These are phyloP conservation scores for Hippopotamus amphibius DNA, from an alignment of 2,113 vertebrate genomes.

Conservation along the genomic window DNA sequence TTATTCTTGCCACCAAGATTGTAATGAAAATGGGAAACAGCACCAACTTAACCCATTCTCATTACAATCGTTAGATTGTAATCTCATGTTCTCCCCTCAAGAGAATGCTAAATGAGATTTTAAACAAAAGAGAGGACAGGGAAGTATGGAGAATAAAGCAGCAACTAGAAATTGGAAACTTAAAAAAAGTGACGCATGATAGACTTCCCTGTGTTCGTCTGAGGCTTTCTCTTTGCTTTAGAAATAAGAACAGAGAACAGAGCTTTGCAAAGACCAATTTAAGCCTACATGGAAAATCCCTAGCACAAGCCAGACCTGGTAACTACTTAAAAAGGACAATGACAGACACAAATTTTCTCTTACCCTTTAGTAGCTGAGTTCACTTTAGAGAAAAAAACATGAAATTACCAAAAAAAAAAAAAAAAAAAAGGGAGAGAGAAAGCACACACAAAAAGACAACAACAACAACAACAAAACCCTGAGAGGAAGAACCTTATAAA, in stretches of 20 bases:
- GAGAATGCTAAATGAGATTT: slow-evolving; percentile 91
- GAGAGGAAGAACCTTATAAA: not conserved
- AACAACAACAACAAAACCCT: not conserved
- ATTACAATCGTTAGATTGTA: slow-evolving; percentile 90
- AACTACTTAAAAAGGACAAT: not conserved
- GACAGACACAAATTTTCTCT: slow-evolving; percentile 8
- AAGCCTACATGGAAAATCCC: not conserved
- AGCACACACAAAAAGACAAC: not conserved
- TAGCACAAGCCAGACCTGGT: not conserved
- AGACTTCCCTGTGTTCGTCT: slow-evolving; percentile 81
- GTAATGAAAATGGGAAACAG: slow-evolving; percentile 90
- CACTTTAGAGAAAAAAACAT: not conserved
- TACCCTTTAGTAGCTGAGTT: slow-evolving; percentile 24
- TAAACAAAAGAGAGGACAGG: slow-evolving; percentile 86
- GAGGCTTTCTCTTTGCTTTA: slow-evolving; percentile 80
- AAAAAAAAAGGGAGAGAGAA: not conserved
- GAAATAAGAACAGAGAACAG: slow-evolving; percentile 67
- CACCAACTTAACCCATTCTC: slow-evolving; percentile 90
- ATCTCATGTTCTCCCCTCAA: slow-evolving; percentile 88
- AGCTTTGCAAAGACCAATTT: slow-evolving; percentile 33
- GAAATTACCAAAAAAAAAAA: not conserved
- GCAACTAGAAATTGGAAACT: slow-evolving; percentile 88
- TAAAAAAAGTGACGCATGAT: slow-evolving; percentile 85
- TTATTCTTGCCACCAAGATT: slow-evolving; percentile 90
- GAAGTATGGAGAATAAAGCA: slow-evolving; percentile 89